A percentile compares a stretch with the other conserved stretches of the same genome.
phyloP scores from a whole-genome alignment of 2,113 vertebrate species.

The Willisornis vidua region DNA sequence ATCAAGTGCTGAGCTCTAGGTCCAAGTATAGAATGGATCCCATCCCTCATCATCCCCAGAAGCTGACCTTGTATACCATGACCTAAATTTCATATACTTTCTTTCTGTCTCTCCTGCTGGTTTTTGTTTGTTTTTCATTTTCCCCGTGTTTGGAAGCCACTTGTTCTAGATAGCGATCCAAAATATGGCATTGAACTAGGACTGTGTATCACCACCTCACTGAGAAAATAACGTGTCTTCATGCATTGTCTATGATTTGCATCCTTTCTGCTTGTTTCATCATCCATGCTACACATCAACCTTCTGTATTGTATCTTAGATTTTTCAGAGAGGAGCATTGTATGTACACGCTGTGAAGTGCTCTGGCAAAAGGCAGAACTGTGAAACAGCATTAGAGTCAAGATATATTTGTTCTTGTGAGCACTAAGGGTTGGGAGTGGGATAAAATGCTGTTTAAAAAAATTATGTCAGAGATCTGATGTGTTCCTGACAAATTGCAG shows the following conservation, averaged over 20 bases:
- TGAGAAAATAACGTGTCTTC: background rate
- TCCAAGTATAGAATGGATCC: fast-evolving
- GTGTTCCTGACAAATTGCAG: background rate
- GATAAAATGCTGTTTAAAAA: background rate
- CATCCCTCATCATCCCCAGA: background rate
- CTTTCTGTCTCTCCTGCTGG: background rate
- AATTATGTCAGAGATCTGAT: background rate
- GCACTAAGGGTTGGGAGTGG: background rate
- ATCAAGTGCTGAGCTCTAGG: background rate
- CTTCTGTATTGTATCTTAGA: background rate
- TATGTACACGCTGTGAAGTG: background rate
- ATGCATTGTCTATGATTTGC: background rate
- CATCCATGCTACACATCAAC: background rate
- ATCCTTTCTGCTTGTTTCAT: background rate
- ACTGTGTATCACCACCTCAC: background rate
- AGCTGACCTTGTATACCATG: background rate
- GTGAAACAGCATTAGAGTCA: background rate
- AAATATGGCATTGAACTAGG: background rate
- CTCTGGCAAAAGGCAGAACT: background rate
- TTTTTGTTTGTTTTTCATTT: fast-evolving
- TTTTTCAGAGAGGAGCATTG: background rate
- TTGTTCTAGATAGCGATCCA: background rate
- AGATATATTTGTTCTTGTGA: background rate
- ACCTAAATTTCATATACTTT: background rate
- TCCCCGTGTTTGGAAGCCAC: background rate